Evolutionary conservation across 2,797 vertebrate species (phyloP).

Genomic region (Telmatherina bonti): DNA sequence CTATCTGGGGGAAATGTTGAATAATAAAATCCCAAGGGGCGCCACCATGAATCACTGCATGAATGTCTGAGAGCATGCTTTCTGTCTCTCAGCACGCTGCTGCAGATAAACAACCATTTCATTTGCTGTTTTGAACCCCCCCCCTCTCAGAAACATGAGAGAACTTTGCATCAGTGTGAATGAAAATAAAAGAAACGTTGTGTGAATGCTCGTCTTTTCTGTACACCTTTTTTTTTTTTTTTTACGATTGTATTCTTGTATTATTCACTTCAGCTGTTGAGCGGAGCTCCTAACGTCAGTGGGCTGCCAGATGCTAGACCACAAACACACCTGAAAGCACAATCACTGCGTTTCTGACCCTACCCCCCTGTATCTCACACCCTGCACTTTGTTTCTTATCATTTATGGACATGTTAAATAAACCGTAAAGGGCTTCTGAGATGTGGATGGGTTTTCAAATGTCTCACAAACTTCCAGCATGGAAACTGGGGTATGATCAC

Average conservation of each 20-base stretch:
- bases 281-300: slow-evolving; percentile 2
- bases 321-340: slow-evolving; percentile 21
- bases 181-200: neutral
- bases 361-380: neutral
- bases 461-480: too few relatives aligned
- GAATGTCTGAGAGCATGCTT: slow-evolving; percentile 8
- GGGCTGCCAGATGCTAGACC: slow-evolving; percentile 27
- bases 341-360: neutral
- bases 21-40: slow-evolving; percentile 10
- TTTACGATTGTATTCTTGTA: neutral
- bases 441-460: too few relatives aligned
- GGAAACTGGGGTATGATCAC: too few relatives aligned
- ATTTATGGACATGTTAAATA: neutral
- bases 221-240: neutral
- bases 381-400: slow-evolving; percentile 7
- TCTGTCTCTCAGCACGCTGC: neutral
- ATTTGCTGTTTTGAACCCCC: slow-evolving; percentile 19
- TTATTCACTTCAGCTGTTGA: slow-evolving; percentile 36
- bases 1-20: slow-evolving; percentile 23
- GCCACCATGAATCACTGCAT: neutral
- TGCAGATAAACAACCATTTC: slow-evolving; percentile 23
- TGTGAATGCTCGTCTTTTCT: neutral
- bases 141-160: slow-evolving; percentile 15
- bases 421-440: neutral
- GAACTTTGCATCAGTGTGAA: slow-evolving; percentile 4